Percentiles rank a stretch among this genome's conserved stretches.
These are phyloP conservation scores for Anser brachyrhynchus DNA, from an alignment of 2,113 vertebrate species.

Conservation along the genomic window DNA sequence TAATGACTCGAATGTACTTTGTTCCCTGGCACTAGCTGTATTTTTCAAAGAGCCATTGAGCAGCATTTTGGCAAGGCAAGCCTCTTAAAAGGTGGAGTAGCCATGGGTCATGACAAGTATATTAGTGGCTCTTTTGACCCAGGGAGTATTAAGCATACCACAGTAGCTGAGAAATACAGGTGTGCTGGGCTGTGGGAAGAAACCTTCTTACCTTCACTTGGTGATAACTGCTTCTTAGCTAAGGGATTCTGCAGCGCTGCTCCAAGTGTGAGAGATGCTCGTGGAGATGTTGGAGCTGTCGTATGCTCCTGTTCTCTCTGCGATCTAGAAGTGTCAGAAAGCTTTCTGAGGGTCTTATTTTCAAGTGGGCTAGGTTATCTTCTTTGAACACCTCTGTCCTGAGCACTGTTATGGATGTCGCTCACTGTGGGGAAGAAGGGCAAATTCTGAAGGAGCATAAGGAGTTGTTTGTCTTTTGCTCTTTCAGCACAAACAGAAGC, in stretches of 20 bases:
- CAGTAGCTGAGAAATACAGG: neutral
- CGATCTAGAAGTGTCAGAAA: neutral
- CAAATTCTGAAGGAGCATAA: neutral
- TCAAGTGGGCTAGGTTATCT: neutral
- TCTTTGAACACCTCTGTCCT: neutral
- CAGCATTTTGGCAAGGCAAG: neutral
- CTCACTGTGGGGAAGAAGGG: neutral
- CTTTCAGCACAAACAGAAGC: conserved; percentile 85
- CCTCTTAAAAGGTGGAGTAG: neutral
- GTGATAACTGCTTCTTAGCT: neutral
- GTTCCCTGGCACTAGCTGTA: neutral
- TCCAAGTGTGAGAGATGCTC: neutral
- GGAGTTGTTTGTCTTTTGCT: neutral
- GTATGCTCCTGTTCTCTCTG: neutral
- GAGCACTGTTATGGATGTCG: accelerated
- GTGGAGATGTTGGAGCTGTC: neutral
- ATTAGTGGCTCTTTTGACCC: neutral
- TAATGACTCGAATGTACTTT: neutral
- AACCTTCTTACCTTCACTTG: neutral
- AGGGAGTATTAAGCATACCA: neutral
- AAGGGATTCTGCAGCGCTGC: neutral
- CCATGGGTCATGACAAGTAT: neutral
- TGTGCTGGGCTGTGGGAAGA: neutral
- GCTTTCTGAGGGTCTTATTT: neutral
- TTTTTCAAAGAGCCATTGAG: neutral